Conservation (phyloP, 2,888 invertebrate species). For the Megaustenia siamemsis region DNA sequence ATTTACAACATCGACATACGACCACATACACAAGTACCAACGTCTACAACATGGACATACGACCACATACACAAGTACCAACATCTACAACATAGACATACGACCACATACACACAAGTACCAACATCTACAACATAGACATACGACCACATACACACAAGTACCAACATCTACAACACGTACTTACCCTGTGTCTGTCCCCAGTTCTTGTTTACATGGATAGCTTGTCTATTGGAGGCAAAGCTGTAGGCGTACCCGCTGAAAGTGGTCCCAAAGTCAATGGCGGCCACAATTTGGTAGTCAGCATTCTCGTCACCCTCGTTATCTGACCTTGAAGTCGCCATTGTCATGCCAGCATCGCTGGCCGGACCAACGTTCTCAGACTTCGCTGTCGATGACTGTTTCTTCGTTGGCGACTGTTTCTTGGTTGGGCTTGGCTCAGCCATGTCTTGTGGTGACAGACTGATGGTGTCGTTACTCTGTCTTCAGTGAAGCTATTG, state of each 20-base stretch:
- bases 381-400: not conserved
- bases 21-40: not conserved
- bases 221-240: conserved; percentile 68
- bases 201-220: conserved; percentile 76
- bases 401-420: conserved; percentile 16
- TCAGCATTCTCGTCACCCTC: conserved; percentile 59
- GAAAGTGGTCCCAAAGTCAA: conserved; percentile 76
- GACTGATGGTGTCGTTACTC: too few relatives aligned
- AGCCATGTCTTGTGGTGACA: conserved; percentile 8
- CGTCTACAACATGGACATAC: not conserved
- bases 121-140: not conserved
- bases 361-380: conserved; percentile 13
- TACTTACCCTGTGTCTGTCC: conserved; percentile 70
- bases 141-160: not conserved
- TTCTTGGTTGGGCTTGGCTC: conserved; percentile 21
- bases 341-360: conserved; percentile 51
- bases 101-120: not conserved
- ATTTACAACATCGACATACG: not conserved
- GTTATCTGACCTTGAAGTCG: conserved; percentile 43
- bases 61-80: not conserved
- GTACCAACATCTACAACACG: too few relatives aligned
- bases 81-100: not conserved
- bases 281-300: conserved; percentile 74
- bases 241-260: conserved; percentile 76
- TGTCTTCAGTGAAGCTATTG: too few relatives aligned